A percentile compares a stretch with the other conserved stretches of the same genome.
Conservation (phyloP, 92 coral and sea anemone species). For the Parazoanthus darwini region DNA sequence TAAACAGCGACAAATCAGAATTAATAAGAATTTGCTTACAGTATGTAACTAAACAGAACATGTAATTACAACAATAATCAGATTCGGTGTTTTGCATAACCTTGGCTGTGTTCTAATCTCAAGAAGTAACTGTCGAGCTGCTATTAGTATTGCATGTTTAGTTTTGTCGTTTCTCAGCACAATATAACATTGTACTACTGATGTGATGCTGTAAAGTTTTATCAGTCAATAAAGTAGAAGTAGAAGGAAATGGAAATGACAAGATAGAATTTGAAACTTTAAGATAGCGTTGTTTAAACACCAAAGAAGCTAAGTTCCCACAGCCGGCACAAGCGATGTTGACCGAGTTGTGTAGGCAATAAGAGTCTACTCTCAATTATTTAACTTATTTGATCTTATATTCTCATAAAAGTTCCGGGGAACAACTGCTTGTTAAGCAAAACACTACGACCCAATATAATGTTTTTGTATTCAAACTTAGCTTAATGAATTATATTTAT, state of each 20-base stretch:
- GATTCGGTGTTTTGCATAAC: neutral
- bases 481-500: neutral
- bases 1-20: constrained; percentile 12
- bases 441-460: neutral
- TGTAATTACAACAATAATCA: constrained; percentile 11
- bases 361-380: neutral
- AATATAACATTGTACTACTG: neutral
- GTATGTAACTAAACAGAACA: constrained; percentile 17
- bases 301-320: neutral
- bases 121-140: neutral
- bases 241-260: neutral
- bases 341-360: neutral
- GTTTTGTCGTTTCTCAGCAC: neutral
- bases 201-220: no score
- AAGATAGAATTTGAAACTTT: neutral
- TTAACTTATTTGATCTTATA: no score
- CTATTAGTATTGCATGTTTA: neutral
- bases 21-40: constrained; percentile 24
- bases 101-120: neutral
- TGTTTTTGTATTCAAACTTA: neutral
- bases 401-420: neutral
- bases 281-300: neutral
- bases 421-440: neutral
- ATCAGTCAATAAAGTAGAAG: no score
- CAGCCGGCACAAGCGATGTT: neutral